Percentiles rank a stretch among this genome's conserved stretches.
Conservation (phyloP, 30 jellyfish, hydroid and myxozoan species). For the Aurelia aurita region DNA sequence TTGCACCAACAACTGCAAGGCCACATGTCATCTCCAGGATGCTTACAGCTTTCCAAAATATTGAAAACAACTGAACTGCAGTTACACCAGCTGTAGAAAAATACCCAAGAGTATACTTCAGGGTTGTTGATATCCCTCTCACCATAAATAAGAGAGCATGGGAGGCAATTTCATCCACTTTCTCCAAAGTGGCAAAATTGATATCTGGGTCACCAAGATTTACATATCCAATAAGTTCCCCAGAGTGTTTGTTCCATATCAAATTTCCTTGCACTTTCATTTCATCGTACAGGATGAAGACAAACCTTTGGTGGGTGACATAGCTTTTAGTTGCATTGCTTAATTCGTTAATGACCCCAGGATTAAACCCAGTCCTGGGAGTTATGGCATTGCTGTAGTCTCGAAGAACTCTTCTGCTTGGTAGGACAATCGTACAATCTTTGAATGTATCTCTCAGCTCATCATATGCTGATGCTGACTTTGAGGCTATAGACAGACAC, state of each 20-base stretch:
- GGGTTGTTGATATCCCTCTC: constrained; percentile 14
- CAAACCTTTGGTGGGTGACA: not conserved
- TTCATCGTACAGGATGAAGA: constrained; percentile 27
- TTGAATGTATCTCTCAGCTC: constrained; percentile 31
- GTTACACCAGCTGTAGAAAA: constrained; percentile 60
- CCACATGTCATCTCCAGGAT: constrained; percentile 3
- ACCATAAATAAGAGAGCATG: constrained; percentile 65
- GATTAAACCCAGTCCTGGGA: constrained; percentile 41
- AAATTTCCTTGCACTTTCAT: constrained; percentile 41
- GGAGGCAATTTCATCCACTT: constrained; percentile 23
- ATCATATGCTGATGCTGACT: constrained; percentile 47
- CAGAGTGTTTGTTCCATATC: constrained; percentile 48
- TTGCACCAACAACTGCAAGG: not conserved
- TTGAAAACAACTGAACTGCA: constrained; percentile 22
- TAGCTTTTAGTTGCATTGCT: not conserved
- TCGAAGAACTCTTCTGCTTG: constrained; percentile 27
- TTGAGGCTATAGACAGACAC: constrained; percentile 25
- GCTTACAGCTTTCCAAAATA: constrained; percentile 12
- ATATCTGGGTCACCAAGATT: constrained; percentile 40
- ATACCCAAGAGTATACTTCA: constrained; percentile 43
- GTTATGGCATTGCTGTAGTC: constrained; percentile 46
- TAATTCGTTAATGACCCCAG: not conserved
- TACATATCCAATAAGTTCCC: constrained; percentile 54
- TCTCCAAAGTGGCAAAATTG: constrained; percentile 19
- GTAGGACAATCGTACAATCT: constrained; percentile 18